These are phyloP conservation scores for Scaptomyza parva DNA, from an alignment of 2,888 invertebrate species.

Conservation along the genomic window DNA sequence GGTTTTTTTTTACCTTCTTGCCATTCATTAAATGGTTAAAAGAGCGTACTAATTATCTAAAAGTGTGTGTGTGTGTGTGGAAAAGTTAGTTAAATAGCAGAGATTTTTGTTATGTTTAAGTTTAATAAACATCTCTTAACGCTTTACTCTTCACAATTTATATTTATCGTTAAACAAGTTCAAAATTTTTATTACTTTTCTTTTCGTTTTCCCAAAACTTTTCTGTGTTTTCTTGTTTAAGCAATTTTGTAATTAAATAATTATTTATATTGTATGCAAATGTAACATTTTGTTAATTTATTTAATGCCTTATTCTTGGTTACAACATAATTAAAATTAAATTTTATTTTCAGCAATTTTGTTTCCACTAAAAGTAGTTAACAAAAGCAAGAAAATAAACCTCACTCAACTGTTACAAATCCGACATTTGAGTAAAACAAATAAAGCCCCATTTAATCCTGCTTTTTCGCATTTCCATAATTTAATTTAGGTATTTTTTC, in stretches of 20 bases:
- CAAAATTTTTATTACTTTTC: too few species aligned
- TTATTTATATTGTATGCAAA: neutral
- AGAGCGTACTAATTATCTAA: constrained; percentile 4
- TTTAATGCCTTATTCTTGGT: neutral
- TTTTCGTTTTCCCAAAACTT: too few species aligned
- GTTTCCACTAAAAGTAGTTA: neutral
- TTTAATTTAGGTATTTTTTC: too few species aligned
- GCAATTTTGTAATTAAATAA: constrained; percentile 7
- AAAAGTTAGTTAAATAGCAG: neutral
- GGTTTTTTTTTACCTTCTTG: neutral
- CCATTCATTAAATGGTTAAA: constrained; percentile 6
- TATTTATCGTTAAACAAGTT: too few species aligned
- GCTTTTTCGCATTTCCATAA: neutral
- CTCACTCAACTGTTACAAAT: neutral
- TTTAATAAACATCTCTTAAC: neutral
- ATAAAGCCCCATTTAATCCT: neutral
- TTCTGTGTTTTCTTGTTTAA: too few species aligned
- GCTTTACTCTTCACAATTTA: too few species aligned
- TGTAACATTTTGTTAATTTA: neutral
- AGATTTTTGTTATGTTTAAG: neutral
- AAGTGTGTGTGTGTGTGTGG: neutral
- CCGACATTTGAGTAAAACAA: neutral
- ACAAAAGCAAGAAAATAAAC: neutral
- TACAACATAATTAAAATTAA: neutral
- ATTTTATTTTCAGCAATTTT: neutral